These are phyloP conservation scores for Pseudomyrmex flavicornis DNA, from an alignment of 1,140 invertebrate species.

Conservation along the genomic window DNA sequence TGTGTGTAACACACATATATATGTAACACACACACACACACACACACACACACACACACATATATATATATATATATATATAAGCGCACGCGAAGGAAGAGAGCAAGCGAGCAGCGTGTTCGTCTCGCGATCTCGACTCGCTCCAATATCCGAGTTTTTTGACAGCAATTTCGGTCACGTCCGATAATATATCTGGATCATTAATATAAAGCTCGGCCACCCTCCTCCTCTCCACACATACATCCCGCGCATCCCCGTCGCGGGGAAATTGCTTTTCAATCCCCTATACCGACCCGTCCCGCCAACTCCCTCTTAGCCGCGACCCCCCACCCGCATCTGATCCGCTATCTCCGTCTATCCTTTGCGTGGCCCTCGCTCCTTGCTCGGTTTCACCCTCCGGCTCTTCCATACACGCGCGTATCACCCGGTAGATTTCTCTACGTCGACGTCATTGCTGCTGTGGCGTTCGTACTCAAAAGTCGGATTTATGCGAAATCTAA, in stretches of 20 bases:
- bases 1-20: background rate
- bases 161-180: slow-evolving; percentile 86
- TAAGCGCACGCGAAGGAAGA: slow-evolving; percentile 33
- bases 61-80: background rate
- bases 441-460: slow-evolving; percentile 44
- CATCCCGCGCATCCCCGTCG: slow-evolving; percentile 79
- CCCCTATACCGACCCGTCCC: slow-evolving; percentile 76
- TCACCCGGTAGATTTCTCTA: slow-evolving; percentile 54
- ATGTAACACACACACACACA: background rate
- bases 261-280: slow-evolving; percentile 86
- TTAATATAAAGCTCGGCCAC: slow-evolving; percentile 85
- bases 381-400: slow-evolving; percentile 29
- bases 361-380: background rate
- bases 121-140: slow-evolving; percentile 85
- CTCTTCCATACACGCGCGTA: slow-evolving; percentile 31
- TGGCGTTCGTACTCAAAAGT: slow-evolving; percentile 42
- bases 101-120: slow-evolving; percentile 56
- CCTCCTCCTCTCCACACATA: slow-evolving; percentile 15
- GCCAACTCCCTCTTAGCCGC: slow-evolving; percentile 59
- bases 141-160: slow-evolving; percentile 86
- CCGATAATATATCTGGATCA: slow-evolving; percentile 86
- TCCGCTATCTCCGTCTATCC: slow-evolving; percentile 65
- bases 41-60: background rate
- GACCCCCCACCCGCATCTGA: slow-evolving; percentile 45
- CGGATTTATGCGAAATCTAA: slow-evolving; percentile 49